Evolutionary conservation across 92 coral and sea anemone species (phyloP), one percentile per base, ranked within the genome.

Genomic region (Heteractis magnifica): DNA sequence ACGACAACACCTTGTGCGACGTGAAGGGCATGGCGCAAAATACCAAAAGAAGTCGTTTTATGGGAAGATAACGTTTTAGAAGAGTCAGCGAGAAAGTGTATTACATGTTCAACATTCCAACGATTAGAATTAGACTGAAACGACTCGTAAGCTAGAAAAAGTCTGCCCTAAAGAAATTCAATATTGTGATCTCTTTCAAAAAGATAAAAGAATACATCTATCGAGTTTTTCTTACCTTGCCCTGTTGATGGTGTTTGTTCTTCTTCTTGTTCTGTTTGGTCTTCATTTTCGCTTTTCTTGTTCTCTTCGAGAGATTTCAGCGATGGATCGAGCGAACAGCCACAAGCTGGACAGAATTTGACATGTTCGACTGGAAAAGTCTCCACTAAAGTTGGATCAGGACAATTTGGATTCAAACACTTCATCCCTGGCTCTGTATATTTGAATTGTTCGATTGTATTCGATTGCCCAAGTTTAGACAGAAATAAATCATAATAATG

Each of bases 381-480:
- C 76, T 81, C 84, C n/a, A 70, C 10, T 0, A 18, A 51, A 3
- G 62, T 49, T 41, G 84, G 84, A 70, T 51, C 26, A 2, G 73
- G 53, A 21, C 84, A 81, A 20, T 70, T 8, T 21, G 84, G 84
- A 51, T 81, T 81, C 19, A n/a, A n/a, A 34, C 84, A 81, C 84
- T 70, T 81, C 84, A 81, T 81, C 6, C 9, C 73, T 21, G 34
- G 34, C 34, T 26, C 34, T 26, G 1, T 26, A 26, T 26, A 26
- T 26, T 26, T 26, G 34, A 26, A 26, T 26, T 26, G 34, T 26
- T 26, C 34, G 34, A 26, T 1, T 26, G 34, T 26, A 1, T 26
- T 26, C 1, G 34, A 26, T 26, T 26, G 34, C 23, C 18, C 70
- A 62, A 6, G 70, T 62, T 62, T 16, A 62, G 18, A 62, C 23